A percentile compares a stretch with the other conserved stretches of the same genome.
These are phyloP conservation scores for Myxocyprinus asiaticus DNA, from an alignment of 2,113 vertebrate species.

Conservation along the genomic window DNA sequence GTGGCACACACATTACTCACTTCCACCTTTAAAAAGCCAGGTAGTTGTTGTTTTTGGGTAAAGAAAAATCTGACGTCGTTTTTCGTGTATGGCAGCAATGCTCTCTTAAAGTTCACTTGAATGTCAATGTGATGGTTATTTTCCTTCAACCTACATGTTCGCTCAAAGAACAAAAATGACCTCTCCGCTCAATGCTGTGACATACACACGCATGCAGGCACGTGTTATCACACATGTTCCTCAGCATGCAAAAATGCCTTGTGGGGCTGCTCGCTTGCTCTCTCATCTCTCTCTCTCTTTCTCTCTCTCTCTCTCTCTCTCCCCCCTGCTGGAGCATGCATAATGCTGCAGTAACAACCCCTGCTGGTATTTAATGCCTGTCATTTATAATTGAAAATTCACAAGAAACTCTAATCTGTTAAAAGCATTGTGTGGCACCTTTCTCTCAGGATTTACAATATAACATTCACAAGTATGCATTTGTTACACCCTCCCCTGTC, in stretches of 20 bases:
- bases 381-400: conserved; percentile 53
- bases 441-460: neutral
- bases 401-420: conserved; percentile 5
- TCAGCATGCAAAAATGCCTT: neutral
- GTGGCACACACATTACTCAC: neutral
- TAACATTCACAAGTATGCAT: neutral
- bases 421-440: conserved; percentile 3
- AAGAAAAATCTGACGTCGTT: neutral
- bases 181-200: neutral
- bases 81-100: neutral
- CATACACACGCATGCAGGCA: neutral
- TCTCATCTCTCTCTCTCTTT: too few relatives aligned
- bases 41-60: too few relatives aligned
- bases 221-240: neutral
- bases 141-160: neutral
- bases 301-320: too few relatives aligned
- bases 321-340: neutral
- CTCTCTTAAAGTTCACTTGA: neutral
- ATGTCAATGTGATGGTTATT: neutral
- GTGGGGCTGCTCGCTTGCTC: neutral
- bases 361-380: conserved; percentile 32
- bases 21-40: too few relatives aligned
- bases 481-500: too few relatives aligned
- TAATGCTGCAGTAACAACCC: conserved; percentile 12
- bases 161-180: neutral